phyloP scores from a whole-genome alignment of 92 coral and sea anemone species.

The Parazoanthus swiftii region DNA sequence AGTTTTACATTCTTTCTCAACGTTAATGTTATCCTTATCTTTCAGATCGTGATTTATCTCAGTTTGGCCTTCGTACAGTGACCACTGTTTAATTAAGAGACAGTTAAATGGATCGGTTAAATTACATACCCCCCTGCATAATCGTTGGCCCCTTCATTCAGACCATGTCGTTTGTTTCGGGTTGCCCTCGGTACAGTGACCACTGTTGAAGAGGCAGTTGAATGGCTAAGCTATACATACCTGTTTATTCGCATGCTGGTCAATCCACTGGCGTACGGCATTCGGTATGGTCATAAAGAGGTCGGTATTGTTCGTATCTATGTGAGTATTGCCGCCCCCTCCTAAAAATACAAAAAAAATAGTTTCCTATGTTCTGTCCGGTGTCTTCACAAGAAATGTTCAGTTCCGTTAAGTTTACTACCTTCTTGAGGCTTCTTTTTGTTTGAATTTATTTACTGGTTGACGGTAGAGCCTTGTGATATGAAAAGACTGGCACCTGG shows the following conservation, averaged over 20 bases:
- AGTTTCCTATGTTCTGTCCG: no score
- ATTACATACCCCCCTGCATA: slow-evolving; percentile 61
- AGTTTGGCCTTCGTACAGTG: slow-evolving; percentile 90
- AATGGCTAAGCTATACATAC: slow-evolving; percentile 97
- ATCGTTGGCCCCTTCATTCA: no score
- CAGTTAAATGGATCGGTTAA: slow-evolving; percentile 90
- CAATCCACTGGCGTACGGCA: slow-evolving; percentile 95
- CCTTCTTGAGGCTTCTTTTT: no score
- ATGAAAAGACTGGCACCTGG: no score
- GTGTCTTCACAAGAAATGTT: no score
- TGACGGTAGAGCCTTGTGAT: no score
- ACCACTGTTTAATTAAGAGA: slow-evolving; percentile 77
- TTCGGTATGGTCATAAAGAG: slow-evolving; percentile 84
- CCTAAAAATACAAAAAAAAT: no score
- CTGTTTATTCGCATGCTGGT: slow-evolving; percentile 85
- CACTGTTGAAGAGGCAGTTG: slow-evolving; percentile 91
- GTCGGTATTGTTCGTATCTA: slow-evolving; percentile 37
- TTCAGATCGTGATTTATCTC: not conserved
- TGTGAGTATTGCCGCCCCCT: no score
- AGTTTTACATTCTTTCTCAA: no score
- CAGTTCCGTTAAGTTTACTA: no score
- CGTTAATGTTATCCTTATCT: no score
- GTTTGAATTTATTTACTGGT: no score
- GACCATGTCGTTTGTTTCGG: slow-evolving; percentile 30
- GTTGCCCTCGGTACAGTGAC: slow-evolving; percentile 92